Percentiles rank a stretch among this genome's conserved stretches.
Conservation (phyloP, 2,113 vertebrate genomes). For the Pontoporia blainvillei region DNA sequence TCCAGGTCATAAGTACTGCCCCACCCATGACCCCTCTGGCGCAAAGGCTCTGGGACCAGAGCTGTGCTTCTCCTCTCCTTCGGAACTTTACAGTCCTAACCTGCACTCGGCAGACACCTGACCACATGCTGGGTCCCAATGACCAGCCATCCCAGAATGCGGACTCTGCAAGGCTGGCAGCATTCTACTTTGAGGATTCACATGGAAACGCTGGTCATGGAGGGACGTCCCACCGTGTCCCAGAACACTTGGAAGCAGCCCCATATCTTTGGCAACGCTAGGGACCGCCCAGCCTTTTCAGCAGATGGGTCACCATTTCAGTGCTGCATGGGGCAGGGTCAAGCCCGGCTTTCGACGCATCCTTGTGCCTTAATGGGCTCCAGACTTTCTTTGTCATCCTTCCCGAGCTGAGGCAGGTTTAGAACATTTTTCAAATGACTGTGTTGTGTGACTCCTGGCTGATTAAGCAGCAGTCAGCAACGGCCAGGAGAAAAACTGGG, state of each 20-base stretch:
- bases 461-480: neutral
- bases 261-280: rapidly evolving
- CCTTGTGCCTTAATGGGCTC: neutral
- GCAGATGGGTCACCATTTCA: rapidly evolving
- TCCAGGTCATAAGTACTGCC: neutral
- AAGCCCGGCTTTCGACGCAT: rapidly evolving
- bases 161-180: rapidly evolving
- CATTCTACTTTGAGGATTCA: neutral
- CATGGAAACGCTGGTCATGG: rapidly evolving
- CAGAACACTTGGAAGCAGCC: neutral
- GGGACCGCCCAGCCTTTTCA: rapidly evolving
- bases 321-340: rapidly evolving
- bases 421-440: neutral
- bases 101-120: too few relatives aligned
- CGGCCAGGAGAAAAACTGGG: neutral
- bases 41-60: neutral
- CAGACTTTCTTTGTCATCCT: neutral
- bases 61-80: too few relatives aligned
- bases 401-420: neutral
- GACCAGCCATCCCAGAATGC: rapidly evolving
- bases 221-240: neutral
- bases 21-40: rapidly evolving
- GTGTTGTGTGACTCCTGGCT: rapidly evolving
- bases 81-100: neutral
- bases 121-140: rapidly evolving